These are phyloP conservation scores for Thryonomys swinderianus DNA, from an alignment of 2,113 vertebrate genomes.

Conservation along the genomic window DNA sequence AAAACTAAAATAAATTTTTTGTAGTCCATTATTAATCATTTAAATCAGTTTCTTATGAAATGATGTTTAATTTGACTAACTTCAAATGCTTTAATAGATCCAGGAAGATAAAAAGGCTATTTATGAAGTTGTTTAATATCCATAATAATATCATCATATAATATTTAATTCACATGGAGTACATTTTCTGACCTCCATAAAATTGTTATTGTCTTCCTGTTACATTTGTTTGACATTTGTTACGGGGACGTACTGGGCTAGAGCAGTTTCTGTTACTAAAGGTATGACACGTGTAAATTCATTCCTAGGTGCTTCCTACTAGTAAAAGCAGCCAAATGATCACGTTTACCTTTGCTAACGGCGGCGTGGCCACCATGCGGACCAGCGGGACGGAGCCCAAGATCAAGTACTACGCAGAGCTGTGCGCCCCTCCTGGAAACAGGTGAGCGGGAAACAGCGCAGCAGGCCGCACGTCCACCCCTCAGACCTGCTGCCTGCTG, in stretches of 20 bases:
- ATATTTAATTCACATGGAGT: neutral
- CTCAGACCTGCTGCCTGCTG: neutral
- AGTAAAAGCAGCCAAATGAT: constrained; percentile 99
- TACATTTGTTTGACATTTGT: neutral
- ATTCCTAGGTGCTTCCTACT: constrained; percentile 93
- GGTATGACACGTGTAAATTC: neutral
- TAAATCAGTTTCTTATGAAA: neutral
- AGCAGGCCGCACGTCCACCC: too few species aligned
- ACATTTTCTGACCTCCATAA: constrained; percentile 6
- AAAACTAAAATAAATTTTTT: neutral
- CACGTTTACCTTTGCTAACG: constrained; percentile 96
- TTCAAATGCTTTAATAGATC: constrained; percentile 15
- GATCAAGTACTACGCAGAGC: constrained; percentile 98
- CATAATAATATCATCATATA: neutral
- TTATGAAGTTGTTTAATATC: neutral
- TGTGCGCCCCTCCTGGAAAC: constrained; percentile 96
- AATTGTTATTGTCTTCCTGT: neutral
- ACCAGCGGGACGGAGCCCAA: constrained; percentile 99
- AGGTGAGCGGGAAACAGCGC: constrained; percentile 88
- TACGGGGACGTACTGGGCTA: neutral
- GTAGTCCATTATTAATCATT: neutral
- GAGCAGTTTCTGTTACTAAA: neutral
- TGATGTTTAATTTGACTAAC: neutral
- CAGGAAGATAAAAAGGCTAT: neutral
- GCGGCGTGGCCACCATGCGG: constrained; percentile 96